These are phyloP conservation scores for Ornithorhynchus anatinus DNA, from an alignment of 2,113 vertebrate genomes.

Conservation along the genomic window DNA sequence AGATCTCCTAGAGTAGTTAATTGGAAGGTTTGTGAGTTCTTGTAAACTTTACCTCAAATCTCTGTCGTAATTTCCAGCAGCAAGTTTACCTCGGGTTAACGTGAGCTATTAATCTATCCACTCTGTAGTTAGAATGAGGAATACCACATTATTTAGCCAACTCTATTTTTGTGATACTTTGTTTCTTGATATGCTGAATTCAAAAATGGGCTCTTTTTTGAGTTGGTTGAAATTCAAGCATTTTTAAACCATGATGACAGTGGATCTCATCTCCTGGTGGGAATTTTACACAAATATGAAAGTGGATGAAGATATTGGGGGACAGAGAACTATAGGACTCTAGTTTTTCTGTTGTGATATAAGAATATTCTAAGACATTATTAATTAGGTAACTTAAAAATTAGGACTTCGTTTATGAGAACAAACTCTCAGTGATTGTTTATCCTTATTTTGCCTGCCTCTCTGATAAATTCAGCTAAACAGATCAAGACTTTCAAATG, in stretches of 20 bases:
- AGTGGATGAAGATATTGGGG: too few relatives aligned
- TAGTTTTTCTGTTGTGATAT: slow-evolving; percentile 39
- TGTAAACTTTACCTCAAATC: background rate
- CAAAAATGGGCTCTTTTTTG: background rate
- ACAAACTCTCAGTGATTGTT: slow-evolving; percentile 31
- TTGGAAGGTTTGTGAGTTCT: background rate
- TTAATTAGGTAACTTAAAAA: slow-evolving; percentile 44
- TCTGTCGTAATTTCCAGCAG: background rate
- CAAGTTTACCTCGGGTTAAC: background rate
- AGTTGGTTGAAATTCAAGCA: too few relatives aligned
- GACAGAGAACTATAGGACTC: too few relatives aligned
- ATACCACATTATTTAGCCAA: background rate
- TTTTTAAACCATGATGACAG: too few relatives aligned
- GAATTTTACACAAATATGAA: too few relatives aligned
- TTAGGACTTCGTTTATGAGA: slow-evolving; percentile 43
- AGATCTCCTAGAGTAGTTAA: background rate
- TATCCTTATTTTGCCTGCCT: slow-evolving; percentile 59
- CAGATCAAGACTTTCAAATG: slow-evolving; percentile 56
- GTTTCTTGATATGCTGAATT: background rate
- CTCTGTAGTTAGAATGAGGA: background rate
- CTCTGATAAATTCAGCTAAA: slow-evolving; percentile 40
- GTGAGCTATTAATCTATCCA: background rate
- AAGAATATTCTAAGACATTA: slow-evolving; percentile 11
- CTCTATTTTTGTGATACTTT: background rate
- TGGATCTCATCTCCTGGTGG: too few relatives aligned